Base-by-base conservation (phyloP, 2,888 invertebrate species). In the Tetragonisca angustula region DNA sequence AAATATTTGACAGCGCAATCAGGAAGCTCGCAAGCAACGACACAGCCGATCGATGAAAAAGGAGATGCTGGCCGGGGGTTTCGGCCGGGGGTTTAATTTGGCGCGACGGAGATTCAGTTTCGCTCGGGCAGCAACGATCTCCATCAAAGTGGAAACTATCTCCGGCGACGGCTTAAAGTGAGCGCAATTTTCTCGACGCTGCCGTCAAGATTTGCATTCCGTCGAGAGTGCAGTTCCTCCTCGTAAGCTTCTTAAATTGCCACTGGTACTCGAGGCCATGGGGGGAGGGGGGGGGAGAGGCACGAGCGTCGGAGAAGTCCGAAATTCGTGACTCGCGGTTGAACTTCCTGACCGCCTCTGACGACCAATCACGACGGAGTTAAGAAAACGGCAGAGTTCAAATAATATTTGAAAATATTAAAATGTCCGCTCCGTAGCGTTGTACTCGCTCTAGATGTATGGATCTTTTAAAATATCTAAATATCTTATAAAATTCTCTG, bases 181-280 rank as follows among this genome's bases (percentile, higher is more conserved):
- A 76, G 67, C 80, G 84, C 84, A 88, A 88, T 88, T 88, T 88
- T 84, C 84, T 74, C 77, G 67, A 50, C 67, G 61, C 71, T 75
- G 0, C 43, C 86, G 72, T 72, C 68, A 84, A 85, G 79, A 88
- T 88, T 88, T 88, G 89, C 88, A 88, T 88, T 83, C 71, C 83
- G 81, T 71, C 54, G 69, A 79, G 76, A 78, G 79, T 78, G 88
- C 83, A 79, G 76, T 88, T 84, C 77, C 74, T 82, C 85, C 84
- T 85, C 82, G 87, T 85, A 89, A 88, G 87, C 88, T 88, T 83
- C 88, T 89, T 87, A 89, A 89, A 89, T 88, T 87, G 83, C 73
- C 68, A 67, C 62, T 76, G 71, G 61, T 65, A 65, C 62, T 52
- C 59, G 59, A 24, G 59, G 17, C 59, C 15, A 17, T 50, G 80